Percentiles rank a stretch among this genome's conserved stretches.
phyloP scores from a whole-genome alignment of 1,140 invertebrate species.

The Drosophila mayri region DNA sequence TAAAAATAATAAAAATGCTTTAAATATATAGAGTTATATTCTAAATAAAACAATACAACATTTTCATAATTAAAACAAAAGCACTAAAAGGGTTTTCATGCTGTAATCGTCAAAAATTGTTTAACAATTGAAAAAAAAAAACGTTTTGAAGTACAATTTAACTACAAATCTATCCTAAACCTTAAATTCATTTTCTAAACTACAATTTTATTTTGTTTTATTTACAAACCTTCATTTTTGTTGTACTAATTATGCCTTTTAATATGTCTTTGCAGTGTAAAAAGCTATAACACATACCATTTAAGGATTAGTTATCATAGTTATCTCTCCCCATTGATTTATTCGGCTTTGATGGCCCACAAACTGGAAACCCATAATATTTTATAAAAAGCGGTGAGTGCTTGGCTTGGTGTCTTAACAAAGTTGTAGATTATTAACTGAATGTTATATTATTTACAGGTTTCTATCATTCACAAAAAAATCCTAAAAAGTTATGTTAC shows the following conservation, averaged over 20 bases:
- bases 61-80: not conserved
- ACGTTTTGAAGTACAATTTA: not conserved
- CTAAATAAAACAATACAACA: too few species aligned
- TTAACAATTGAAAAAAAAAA: not conserved
- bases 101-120: not conserved
- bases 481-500: conserved; percentile 60
- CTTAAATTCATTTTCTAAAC: not conserved
- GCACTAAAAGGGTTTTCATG: not conserved
- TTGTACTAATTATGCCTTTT: conserved; percentile 10
- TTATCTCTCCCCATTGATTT: conserved; percentile 70
- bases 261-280: conserved; percentile 71
- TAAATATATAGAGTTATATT: not conserved
- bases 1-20: not conserved
- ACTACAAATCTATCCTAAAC: not conserved
- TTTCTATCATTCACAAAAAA: conserved; percentile 66
- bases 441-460: conserved; percentile 24
- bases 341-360: conserved; percentile 61
- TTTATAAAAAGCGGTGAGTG: conserved; percentile 76
- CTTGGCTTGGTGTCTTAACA: too few species aligned
- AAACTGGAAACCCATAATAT: conserved; percentile 69
- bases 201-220: not conserved
- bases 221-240: not conserved
- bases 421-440: not conserved
- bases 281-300: conserved; percentile 75
- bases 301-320: conserved; percentile 80